phyloP scores from a whole-genome alignment of 1,140 invertebrate genomes.

The Prorops nasuta region DNA sequence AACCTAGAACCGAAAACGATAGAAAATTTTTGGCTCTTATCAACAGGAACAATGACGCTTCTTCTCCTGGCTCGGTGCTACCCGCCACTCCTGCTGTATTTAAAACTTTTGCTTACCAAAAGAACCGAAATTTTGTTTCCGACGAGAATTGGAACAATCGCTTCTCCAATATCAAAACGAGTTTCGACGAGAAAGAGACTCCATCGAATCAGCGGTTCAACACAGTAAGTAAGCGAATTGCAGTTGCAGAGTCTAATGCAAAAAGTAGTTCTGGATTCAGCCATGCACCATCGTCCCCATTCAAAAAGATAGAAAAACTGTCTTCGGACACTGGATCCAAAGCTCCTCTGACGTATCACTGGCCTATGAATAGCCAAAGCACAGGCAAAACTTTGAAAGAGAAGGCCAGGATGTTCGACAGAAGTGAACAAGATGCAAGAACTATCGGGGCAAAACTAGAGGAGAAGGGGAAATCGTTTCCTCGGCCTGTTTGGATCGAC shows the following conservation, averaged over 20 bases:
- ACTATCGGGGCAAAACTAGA: slow-evolving; percentile 3
- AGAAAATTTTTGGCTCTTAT: slow-evolving; percentile 81
- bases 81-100: slow-evolving; percentile 38
- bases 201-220: neutral
- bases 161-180: slow-evolving; percentile 83
- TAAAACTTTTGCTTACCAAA: slow-evolving; percentile 38
- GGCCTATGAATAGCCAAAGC: slow-evolving; percentile 23
- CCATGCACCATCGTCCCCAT: slow-evolving; percentile 49
- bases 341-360: slow-evolving; percentile 22
- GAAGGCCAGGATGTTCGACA: slow-evolving; percentile 49
- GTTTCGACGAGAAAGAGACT: slow-evolving; percentile 65
- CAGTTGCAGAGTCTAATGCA: neutral
- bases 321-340: slow-evolving; percentile 2
- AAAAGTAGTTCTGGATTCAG: slow-evolving; percentile 26
- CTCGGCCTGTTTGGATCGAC: slow-evolving; percentile 25
- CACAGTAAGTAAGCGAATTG: neutral
- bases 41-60: slow-evolving; percentile 70
- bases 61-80: slow-evolving; percentile 33
- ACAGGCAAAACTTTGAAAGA: slow-evolving; percentile 15
- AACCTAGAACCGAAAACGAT: slow-evolving; percentile 81
- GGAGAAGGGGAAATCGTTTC: slow-evolving; percentile 6
- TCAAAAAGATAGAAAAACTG: slow-evolving; percentile 45
- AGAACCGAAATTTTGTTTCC: slow-evolving; percentile 31
- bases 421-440: slow-evolving; percentile 8
- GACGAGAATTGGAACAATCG: slow-evolving; percentile 72